These are phyloP conservation scores for Romanomermis culicivorax DNA, from an alignment of 2,888 invertebrate genomes.

Conservation along the genomic window DNA sequence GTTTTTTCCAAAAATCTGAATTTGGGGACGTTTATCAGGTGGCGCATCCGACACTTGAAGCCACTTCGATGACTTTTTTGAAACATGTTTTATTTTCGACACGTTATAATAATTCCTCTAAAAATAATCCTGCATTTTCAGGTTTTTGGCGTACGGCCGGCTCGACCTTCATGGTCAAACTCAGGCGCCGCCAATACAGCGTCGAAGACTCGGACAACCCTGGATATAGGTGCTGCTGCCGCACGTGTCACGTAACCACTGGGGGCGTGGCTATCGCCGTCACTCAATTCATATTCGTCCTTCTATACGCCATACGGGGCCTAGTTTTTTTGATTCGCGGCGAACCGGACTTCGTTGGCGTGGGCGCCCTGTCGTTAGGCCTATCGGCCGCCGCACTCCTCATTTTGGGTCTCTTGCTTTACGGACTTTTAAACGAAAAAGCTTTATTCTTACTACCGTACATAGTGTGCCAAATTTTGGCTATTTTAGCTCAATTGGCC, in stretches of 20 bases:
- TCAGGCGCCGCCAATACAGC: neutral
- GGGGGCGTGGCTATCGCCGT: neutral
- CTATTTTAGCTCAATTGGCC: neutral
- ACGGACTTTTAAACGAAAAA: neutral
- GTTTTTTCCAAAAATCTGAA: too few species aligned
- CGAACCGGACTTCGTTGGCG: neutral
- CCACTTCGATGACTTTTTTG: too few species aligned
- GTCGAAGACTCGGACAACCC: conserved; percentile 1
- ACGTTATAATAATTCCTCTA: too few species aligned
- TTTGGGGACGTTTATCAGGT: too few species aligned
- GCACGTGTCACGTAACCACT: neutral
- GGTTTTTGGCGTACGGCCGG: too few species aligned
- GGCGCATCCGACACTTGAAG: too few species aligned
- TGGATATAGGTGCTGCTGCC: neutral
- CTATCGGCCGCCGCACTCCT: neutral
- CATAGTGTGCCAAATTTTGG: neutral
- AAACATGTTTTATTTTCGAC: too few species aligned
- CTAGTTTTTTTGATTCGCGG: neutral
- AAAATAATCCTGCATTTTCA: too few species aligned
- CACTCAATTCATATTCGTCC: neutral
- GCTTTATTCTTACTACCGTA: neutral
- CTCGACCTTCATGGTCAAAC: too few species aligned
- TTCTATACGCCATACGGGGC: neutral
- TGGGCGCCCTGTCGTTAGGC: neutral
- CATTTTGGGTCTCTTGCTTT: neutral